Evolutionary conservation across 2,888 invertebrate species (phyloP), one percentile per base, ranked within the genome.

Genomic region (Lasioglossum lativentre): DNA sequence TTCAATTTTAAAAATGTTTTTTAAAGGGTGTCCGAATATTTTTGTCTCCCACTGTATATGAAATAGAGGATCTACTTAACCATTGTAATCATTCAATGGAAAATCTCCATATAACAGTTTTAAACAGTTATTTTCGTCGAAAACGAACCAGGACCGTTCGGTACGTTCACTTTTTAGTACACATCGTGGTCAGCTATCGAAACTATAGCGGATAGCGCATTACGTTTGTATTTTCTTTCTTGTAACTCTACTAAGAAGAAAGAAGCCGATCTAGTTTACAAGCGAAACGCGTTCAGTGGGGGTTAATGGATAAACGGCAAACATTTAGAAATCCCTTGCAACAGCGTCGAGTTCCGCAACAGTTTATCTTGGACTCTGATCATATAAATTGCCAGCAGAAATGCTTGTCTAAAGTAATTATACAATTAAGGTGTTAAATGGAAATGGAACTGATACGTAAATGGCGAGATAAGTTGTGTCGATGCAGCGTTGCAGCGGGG

Each of bases 391-490:
- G 16, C 63, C 30, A 6, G 16, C 63, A 30, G 30, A 63, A 30
- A 63, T 63, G 63, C 30, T 63, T 63, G 63, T 63, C 30, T 12
- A 30, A 75, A 70, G 63, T 82, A 80, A 80, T 80, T 80, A 59
- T 56, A 63, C 80, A 81, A 81, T 81, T 81, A 81, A 34, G 30
- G 80, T 63, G 76, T 47, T 81, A 77, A 81, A 71, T 80, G 76
- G 56, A 71, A 80, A 76, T 71, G 45, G 56, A 76, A 71, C n/a
- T 45, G 16, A 59, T 38, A 27, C 23, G 45, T 19, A 23, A 52
- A 80, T 16, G 19, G 34, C 16, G 40, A 56, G 75, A 52, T 47
- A 27, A 45, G 56, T 23, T 45, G 30, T 8, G n/a, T 19, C 66
- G 8, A 68, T 40, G 23, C 27, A 68, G 52, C 42, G 30, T 74